Conservation (phyloP, 2,797 vertebrate species). For the Coregonus suidteri region DNA sequence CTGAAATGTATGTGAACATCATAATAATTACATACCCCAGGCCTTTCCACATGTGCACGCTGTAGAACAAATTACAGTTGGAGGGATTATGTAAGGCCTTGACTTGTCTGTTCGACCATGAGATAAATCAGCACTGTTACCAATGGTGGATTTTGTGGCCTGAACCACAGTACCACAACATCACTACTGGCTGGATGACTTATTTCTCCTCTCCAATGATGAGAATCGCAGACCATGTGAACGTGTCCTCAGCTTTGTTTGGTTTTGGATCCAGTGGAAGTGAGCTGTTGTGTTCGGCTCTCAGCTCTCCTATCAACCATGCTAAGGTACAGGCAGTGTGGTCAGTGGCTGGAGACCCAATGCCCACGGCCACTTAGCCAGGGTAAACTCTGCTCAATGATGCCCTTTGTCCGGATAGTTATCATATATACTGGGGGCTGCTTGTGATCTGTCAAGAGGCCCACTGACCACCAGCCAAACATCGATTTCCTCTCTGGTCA, state of each 20-base stretch:
- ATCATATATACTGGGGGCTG: slow-evolving; percentile 49
- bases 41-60: neutral
- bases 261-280: neutral
- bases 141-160: neutral
- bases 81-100: slow-evolving; percentile 9
- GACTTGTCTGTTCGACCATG: slow-evolving; percentile 14
- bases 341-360: slow-evolving; percentile 11
- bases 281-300: neutral
- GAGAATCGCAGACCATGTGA: neutral
- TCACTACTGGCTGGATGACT: neutral
- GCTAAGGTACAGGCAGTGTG: slow-evolving; percentile 8
- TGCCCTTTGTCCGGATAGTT: slow-evolving; percentile 59
- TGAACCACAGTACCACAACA: neutral
- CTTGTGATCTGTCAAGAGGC: slow-evolving; percentile 52
- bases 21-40: neutral
- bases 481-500: slow-evolving; percentile 61
- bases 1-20: neutral
- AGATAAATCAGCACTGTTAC: slow-evolving; percentile 12
- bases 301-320: neutral
- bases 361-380: slow-evolving; percentile 46
- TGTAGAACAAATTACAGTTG: neutral
- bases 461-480: slow-evolving; percentile 66
- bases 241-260: neutral
- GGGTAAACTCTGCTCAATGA: slow-evolving; percentile 61
- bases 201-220: neutral